phyloP scores from a whole-genome alignment of 2,797 vertebrate species.

The Gymnopithys bicolor region DNA sequence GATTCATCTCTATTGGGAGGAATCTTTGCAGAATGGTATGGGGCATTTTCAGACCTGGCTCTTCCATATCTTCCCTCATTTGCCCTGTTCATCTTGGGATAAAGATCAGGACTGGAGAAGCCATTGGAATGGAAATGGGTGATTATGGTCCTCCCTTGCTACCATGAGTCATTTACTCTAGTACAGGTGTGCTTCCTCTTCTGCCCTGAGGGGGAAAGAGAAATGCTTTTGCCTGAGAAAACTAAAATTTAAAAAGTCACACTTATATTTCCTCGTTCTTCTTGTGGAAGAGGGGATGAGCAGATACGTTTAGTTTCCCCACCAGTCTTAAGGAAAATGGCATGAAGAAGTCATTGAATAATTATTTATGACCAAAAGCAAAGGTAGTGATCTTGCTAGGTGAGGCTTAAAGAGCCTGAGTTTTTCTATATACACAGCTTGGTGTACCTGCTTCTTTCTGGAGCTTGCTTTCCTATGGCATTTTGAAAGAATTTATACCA shows the following conservation, averaged over 20 bases:
- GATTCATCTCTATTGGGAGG: not conserved
- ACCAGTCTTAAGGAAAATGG: constrained; percentile 2
- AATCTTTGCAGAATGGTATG: not conserved
- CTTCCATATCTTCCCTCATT: not conserved
- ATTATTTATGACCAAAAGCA: constrained; percentile 10
- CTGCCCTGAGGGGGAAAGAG: not conserved
- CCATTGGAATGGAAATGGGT: not conserved
- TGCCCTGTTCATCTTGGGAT: not conserved
- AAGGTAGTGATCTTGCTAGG: not conserved
- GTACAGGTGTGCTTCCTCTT: not conserved
- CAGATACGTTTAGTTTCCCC: not conserved
- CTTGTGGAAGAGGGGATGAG: not conserved
- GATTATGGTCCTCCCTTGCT: not conserved
- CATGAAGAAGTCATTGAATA: constrained; percentile 6
- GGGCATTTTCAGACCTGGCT: not conserved
- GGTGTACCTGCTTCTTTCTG: not conserved
- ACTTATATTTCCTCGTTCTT: not conserved
- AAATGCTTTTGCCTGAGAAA: constrained; percentile 9
- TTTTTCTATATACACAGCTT: not conserved
- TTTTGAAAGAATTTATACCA: not conserved
- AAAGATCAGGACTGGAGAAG: not conserved
- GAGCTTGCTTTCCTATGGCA: not conserved
- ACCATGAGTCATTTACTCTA: not conserved
- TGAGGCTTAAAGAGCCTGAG: constrained; percentile 1
- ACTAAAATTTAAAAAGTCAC: not conserved